Percentiles rank a stretch among this genome's conserved stretches.
These are phyloP conservation scores for Lipophrys pholis DNA, from an alignment of 2,113 vertebrate species.

Conservation along the genomic window DNA sequence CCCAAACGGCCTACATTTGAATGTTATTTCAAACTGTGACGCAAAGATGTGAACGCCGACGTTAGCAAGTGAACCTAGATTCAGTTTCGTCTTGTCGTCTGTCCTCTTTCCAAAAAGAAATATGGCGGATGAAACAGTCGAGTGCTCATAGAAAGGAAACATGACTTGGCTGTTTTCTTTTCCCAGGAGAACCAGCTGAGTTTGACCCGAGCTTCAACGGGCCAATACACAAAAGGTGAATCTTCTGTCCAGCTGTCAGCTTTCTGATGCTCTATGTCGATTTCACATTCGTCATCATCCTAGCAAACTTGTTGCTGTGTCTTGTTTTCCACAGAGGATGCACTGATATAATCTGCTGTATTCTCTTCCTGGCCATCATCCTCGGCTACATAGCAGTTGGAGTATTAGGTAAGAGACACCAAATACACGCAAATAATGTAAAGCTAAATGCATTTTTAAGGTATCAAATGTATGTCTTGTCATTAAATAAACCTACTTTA, in stretches of 20 bases:
- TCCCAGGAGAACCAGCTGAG: slow-evolving; percentile 82
- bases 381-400: slow-evolving; percentile 87
- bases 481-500: no score
- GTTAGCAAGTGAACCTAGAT: no score
- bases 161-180: slow-evolving; percentile 7
- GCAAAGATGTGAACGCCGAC: no score
- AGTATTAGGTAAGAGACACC: slow-evolving; percentile 80
- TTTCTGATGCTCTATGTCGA: neutral
- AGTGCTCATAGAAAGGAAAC: neutral
- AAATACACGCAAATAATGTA: no score
- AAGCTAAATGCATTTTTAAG: no score
- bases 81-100: no score
- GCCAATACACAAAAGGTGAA: slow-evolving; percentile 88
- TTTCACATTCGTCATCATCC: neutral
- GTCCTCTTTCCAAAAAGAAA: no score
- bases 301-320: slow-evolving; percentile 8
- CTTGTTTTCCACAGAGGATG: slow-evolving; percentile 82
- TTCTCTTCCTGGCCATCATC: slow-evolving; percentile 87
- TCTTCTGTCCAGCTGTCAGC: neutral
- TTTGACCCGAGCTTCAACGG: slow-evolving; percentile 87
- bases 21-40: no score
- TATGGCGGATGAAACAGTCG: neutral
- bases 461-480: no score
- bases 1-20: no score
- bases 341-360: slow-evolving; percentile 90